Evolutionary conservation across 2,888 invertebrate species (phyloP).

Genomic region (Dione vanillae): DNA sequence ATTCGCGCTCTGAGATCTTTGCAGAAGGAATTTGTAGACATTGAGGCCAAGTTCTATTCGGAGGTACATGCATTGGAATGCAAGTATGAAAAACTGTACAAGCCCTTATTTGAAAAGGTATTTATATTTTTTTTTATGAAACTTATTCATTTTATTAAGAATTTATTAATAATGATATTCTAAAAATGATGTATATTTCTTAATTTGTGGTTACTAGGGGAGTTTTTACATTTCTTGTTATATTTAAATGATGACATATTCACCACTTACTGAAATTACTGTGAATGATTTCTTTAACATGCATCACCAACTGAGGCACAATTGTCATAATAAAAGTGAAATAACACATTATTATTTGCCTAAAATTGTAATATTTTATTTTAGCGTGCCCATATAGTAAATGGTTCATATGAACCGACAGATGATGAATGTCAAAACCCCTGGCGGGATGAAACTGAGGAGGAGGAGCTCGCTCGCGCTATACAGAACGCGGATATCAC

Average conservation of each 20-base stretch:
- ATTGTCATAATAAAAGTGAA: no score
- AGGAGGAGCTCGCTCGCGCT: conserved; percentile 87
- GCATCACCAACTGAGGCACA: conserved; percentile 27
- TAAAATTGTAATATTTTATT: conserved; percentile 6
- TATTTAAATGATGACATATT: conserved; percentile 17
- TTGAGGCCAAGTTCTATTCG: conserved; percentile 96
- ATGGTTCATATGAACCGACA: conserved; percentile 93
- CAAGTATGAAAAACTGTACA: conserved; percentile 92
- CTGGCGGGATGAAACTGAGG: conserved; percentile 90
- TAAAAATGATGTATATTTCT: no score
- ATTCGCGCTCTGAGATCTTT: conserved; percentile 93
- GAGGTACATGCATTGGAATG: conserved; percentile 97
- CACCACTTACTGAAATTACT: conserved; percentile 26
- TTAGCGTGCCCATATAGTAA: conserved; percentile 85
- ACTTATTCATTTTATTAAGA: background rate
- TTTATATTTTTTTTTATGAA: background rate
- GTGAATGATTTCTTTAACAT: conserved; percentile 29
- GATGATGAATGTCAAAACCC: conserved; percentile 96
- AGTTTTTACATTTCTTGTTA: no score
- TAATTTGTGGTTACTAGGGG: no score
- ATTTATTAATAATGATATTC: no score
- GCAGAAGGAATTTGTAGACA: conserved; percentile 92
- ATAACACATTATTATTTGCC: background rate
- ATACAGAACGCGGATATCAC: conserved; percentile 86
- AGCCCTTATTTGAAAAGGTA: conserved; percentile 91